A percentile compares a stretch with the other conserved stretches of the same genome.
These are phyloP conservation scores for Calliopsis andreniformis DNA, from an alignment of 1,140 invertebrate species.

Conservation along the genomic window DNA sequence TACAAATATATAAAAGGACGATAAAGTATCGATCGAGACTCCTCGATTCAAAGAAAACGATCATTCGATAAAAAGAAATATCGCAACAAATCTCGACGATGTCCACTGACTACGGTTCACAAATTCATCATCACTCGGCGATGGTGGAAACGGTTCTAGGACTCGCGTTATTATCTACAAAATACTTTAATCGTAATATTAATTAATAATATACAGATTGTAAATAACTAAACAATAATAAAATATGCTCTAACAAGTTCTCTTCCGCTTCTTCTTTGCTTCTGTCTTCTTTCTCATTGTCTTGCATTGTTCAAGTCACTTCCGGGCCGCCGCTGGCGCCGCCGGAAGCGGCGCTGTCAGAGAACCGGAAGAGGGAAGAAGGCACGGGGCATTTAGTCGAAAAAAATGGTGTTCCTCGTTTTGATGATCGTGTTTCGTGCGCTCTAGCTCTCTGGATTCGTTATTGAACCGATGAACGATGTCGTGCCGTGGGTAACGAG, in stretches of 20 bases:
- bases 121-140: slow-evolving; percentile 14
- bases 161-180: slow-evolving; percentile 79
- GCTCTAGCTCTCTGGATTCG: neutral
- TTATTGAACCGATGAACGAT: slow-evolving; percentile 19
- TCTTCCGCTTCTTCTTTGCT: slow-evolving; percentile 54
- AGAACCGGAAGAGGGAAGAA: slow-evolving; percentile 68
- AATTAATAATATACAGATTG: slow-evolving; percentile 81
- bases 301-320: slow-evolving; percentile 12
- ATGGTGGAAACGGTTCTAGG: slow-evolving; percentile 35
- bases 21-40: slow-evolving; percentile 7
- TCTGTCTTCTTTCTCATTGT: slow-evolving; percentile 29
- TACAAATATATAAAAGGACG: slow-evolving; percentile 17
- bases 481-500: neutral
- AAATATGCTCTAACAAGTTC: slow-evolving; percentile 80
- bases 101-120: neutral
- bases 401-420: slow-evolving; percentile 37
- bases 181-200: slow-evolving; percentile 81
- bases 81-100: neutral
- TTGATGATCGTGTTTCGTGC: slow-evolving; percentile 7
- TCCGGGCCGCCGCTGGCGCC: neutral
- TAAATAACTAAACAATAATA: slow-evolving; percentile 82
- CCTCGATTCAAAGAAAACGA: neutral
- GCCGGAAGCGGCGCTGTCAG: neutral
- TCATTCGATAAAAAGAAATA: slow-evolving; percentile 4
- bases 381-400: slow-evolving; percentile 72